Evolutionary conservation across 2,797 vertebrate genomes (phyloP).

Genomic region (Melanogrammus aeglefinus): DNA sequence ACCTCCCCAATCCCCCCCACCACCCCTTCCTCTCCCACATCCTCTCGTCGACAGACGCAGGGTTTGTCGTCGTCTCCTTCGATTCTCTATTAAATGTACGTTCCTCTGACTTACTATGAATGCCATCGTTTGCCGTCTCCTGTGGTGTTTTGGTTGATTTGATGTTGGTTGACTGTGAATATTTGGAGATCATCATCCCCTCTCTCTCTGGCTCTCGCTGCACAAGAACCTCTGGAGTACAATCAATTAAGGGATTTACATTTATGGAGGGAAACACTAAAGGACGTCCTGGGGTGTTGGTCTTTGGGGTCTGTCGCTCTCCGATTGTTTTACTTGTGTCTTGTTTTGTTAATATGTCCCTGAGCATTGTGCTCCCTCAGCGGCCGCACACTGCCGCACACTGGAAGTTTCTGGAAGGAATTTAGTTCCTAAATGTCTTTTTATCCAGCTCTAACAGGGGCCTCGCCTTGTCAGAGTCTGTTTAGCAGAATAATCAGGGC

Average conservation of each 20-base stretch:
- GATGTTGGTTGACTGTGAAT: neutral
- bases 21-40: no score
- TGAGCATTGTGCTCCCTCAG: conserved; percentile 39
- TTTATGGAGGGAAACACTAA: conserved; percentile 55
- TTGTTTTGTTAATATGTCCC: conserved; percentile 52
- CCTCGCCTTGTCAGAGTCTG: conserved; percentile 62
- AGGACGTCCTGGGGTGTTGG: conserved; percentile 34
- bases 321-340: conserved; percentile 25
- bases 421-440: conserved; percentile 47
- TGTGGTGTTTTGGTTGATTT: neutral
- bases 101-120: conserved; percentile 18
- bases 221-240: neutral
- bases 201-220: neutral
- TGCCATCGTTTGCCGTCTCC: neutral
- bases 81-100: conserved; percentile 26
- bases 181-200: neutral
- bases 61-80: neutral
- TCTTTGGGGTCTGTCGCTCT: conserved; percentile 5
- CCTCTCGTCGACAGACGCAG: conserved; percentile 25
- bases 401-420: conserved; percentile 46
- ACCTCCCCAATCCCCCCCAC: conserved; percentile 42
- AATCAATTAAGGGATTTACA: conserved; percentile 59
- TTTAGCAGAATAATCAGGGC: conserved; percentile 70
- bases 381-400: conserved; percentile 34
- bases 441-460: conserved; percentile 63